Evolutionary conservation across 2,888 invertebrate species (phyloP), one percentile per base, ranked within the genome.

Genomic region (Amphipyra tragopoginis): DNA sequence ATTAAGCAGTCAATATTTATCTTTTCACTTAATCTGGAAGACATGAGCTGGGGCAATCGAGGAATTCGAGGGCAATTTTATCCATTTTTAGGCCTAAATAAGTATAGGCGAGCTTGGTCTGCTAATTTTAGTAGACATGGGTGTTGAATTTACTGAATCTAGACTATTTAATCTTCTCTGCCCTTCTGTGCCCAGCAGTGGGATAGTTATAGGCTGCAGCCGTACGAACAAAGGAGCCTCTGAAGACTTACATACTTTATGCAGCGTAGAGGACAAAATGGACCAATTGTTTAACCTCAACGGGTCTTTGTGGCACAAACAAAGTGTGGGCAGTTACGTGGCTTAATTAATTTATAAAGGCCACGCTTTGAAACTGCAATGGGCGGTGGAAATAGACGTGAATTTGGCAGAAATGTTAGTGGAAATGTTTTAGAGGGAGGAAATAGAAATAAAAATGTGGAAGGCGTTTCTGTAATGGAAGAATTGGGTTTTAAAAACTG

Each of bases 201-300:
- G 1, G 21, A 21, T 3, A 21, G 21, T 21, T 2, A 21, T 3
- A 1, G 21, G 21, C 21, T 21, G 21, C 21, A 21, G 21, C 55
- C 40, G 71, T 45, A 45, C 8, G 39, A 59, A 65, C 71, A 64
- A 63, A 67, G 43, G 63, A 57, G 49, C 54, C 47, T 50, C 53
- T 51, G 48, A 63, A 68, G 54, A 61, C 40, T 68, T 64, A 57
- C 60, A 74, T 77, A 73, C 64, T 66, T 72, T 52, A 74, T 81
- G 62, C 67, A 61, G 64, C 64, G 75, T 51, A 48, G 59, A 55
- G 61, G 53, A 79, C 73, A 76, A 78, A 80, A 71, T 71, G 55
- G 69, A 79, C 65, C 85, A 80, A 86, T 87, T 87, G 85, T 85
- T 86, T 85, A 79, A 82, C 81, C 79, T 80, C 77, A 74, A 83